A percentile compares a stretch with the other conserved stretches of the same genome.
These are phyloP conservation scores for Tiphia femorata DNA, from an alignment of 2,888 invertebrate species.

Conservation along the genomic window DNA sequence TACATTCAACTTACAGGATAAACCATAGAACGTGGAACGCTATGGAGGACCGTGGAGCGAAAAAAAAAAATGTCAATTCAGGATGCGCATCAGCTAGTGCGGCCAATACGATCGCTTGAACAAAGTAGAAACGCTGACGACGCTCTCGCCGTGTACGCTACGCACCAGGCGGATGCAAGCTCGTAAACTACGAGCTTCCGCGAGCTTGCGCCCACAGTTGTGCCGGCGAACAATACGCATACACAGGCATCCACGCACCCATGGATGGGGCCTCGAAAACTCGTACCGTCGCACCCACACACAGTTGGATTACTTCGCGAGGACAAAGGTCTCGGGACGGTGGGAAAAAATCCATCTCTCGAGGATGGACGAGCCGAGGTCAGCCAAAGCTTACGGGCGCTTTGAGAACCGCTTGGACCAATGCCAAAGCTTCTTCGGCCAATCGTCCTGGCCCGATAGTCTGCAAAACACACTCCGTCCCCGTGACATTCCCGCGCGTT, in stretches of 20 bases:
- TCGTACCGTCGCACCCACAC: constrained; percentile 7
- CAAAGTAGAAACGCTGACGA: constrained; percentile 19
- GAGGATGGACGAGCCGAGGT: constrained; percentile 40
- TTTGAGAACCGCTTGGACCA: constrained; percentile 33
- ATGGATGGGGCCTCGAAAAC: no score
- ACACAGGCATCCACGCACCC: constrained; percentile 16
- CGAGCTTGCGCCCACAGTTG: background rate
- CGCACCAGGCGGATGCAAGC: constrained; percentile 5
- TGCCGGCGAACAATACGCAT: no score
- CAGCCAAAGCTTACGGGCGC: constrained; percentile 45
- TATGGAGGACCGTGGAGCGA: no score
- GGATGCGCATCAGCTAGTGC: no score
- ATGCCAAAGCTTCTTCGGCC: constrained; percentile 44
- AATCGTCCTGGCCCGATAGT: constrained; percentile 42
- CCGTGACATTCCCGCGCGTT: constrained; percentile 27
- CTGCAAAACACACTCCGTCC: constrained; percentile 33
- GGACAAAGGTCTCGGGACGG: constrained; percentile 25
- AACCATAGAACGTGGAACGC: no score
- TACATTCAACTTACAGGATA: no score
- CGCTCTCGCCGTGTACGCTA: background rate
- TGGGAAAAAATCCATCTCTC: constrained; percentile 38
- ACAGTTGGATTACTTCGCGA: constrained; percentile 19
- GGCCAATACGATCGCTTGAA: background rate
- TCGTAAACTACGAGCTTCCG: constrained; percentile 25
- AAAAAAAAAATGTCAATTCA: no score